Base-by-base conservation (phyloP, 2,797 vertebrate species). In the Rhinatrema bivittatum region DNA sequence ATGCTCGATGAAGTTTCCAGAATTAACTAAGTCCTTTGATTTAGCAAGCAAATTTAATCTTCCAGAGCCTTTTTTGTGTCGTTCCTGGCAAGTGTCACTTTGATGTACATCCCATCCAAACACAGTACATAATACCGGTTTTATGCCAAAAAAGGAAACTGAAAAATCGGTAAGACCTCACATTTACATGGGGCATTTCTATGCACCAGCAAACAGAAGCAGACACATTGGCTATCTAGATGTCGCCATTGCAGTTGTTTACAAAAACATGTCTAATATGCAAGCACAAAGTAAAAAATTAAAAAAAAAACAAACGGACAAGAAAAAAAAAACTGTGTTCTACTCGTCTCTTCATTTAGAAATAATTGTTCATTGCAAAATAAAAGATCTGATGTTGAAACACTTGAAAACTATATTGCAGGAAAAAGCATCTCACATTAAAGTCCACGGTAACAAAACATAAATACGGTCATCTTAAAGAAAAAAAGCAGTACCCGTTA, bases 341-440 rank as follows among this genome's bases (percentile, higher is more conserved):
- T 45, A 34, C 51, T 57, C 57, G 33, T 50, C 9, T 58, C 58
- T 66, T 78, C 76, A 79, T 78, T 70, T 69, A 78, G 50, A 68
- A n/a, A n/a, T 68, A 72, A 61, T 2, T 29, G 41, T 41, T 60
- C 56, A 60, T 2, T 39, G 36, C 7, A 50, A 64, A 56, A 46
- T 7, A 22, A 30, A 39, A 36, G 14, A 2, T 21, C 1, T 22
- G 32, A n/a, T n/a, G n/a, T n/a, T n/a, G n/a, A n/a, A n/a, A n/a
- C n/a, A n/a, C 36, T 42, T 53, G 41, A 70, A 61, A 51, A 50
- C 37, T 28, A 16, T 54, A 24, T 16, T 14, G 27, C 37, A 7
- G 3, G 13, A 10, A 17, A 38, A 17, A 69, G 29, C 39, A 63
- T 27, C 47, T 56, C 58, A 64, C 66, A 68, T 54, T 30, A 73